A percentile compares a stretch with the other conserved stretches of the same genome.
phyloP scores from a whole-genome alignment of 2,797 vertebrate species.

The Danio aesculapii region DNA sequence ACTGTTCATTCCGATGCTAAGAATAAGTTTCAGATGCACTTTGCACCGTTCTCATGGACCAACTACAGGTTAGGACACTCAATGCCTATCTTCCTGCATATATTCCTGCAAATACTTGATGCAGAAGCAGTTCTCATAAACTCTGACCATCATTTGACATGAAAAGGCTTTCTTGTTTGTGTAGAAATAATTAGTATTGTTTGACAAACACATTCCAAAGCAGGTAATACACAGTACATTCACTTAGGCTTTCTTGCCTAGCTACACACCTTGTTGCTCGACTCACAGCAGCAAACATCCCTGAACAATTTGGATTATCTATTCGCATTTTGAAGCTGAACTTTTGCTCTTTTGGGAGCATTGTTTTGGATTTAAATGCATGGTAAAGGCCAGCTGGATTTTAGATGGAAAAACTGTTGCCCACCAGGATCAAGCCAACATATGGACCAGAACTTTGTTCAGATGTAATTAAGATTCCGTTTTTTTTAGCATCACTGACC shows the following conservation, averaged over 20 bases:
- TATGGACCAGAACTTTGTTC: neutral
- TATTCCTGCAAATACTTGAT: neutral
- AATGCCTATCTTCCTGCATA: neutral
- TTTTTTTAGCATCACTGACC: neutral
- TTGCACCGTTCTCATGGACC: neutral
- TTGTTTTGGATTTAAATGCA: conserved; percentile 32
- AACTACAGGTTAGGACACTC: neutral
- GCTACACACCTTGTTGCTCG: neutral
- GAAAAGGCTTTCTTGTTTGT: neutral
- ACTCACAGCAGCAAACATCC: neutral
- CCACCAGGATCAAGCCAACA: neutral
- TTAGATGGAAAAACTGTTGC: conserved; percentile 19
- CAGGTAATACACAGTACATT: neutral
- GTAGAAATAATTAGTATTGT: neutral
- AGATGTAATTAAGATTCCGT: neutral
- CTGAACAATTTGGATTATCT: conserved; percentile 37
- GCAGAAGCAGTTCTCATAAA: neutral
- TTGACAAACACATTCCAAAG: neutral
- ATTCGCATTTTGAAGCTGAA: conserved; percentile 44
- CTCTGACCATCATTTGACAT: neutral
- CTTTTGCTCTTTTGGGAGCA: conserved; percentile 10
- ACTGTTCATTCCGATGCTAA: conserved; percentile 44
- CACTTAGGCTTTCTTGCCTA: neutral
- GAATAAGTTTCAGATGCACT: conserved; percentile 24
- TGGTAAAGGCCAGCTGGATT: conserved; percentile 46